Evolutionary conservation across 2,797 vertebrate genomes (phyloP), one percentile per base, ranked within the genome.

Genomic region (Trachurus trachurus): DNA sequence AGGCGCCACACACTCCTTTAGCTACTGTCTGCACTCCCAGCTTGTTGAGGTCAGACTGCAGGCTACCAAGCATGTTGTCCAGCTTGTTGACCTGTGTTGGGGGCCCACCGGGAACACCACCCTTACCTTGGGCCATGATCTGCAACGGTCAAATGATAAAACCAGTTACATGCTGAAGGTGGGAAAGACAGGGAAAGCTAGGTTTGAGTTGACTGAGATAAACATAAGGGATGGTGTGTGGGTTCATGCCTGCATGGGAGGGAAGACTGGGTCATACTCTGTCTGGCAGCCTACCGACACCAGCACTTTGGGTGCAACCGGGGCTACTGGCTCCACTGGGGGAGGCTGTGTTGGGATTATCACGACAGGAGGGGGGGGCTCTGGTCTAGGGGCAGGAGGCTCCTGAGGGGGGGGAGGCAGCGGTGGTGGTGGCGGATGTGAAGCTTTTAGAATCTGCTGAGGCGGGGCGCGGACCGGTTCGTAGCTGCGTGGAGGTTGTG

Each of bases 41-140:
- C 79, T 96, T 96, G 89, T 98, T 97, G 81, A 98, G 95, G 91
- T 98, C 98, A 0, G 97, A 98, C 91, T 99, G 98, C 67, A 99
- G 95, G 89, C 97, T 98, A 63, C 97, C 98, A 88, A 99, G 90
- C 98, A 99, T 99, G 93, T 97, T 98, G 91, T 98, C 97, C 67
- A 99, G 93, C 91, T 99, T 98, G 93, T 98, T 99, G 75, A 96
- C 97, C 0, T 96, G 96, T 88, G 26, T 98, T 99, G 0, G 95
- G 94, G 34, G 26, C 26, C 26, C 26, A 26, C 26, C 26, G 3
- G 26, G 26, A 26, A 26, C 26, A 26, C 26, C 26, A 93, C 87
- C 1, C 90, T 96, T 97, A 63, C 96, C 97, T 87, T 98, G 96
- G 0, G 96, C 93, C 96, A 97, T 97, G 87, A 98, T 97, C 97